Evolutionary conservation across 2,113 vertebrate species (phyloP), one percentile per base, ranked within the genome.

Genomic region (Hucho hucho): DNA sequence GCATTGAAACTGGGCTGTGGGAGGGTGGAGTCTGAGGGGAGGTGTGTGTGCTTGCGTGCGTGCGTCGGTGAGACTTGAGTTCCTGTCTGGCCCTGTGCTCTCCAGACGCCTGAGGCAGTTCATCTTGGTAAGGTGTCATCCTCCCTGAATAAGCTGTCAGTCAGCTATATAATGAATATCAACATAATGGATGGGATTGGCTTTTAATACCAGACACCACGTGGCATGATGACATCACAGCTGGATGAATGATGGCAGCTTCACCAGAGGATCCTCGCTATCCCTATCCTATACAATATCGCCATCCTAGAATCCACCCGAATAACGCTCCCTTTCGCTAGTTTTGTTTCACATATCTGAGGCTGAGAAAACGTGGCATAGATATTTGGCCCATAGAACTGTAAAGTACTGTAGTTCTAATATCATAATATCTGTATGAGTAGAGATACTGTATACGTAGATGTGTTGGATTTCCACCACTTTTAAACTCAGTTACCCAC

Each of bases 131-230:
- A 76, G 13, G 53, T 75, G 53, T 71, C 78, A 75, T 6, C 13
- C 24, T 68, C 53, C 37, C 64, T 4, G 26, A 75, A 80, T 71
- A 28, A 75, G 49, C 70, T 49, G 74, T 74, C 73, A 75, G 28
- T 71, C 69, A 37, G 47, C 22, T 20, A 26, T 25, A 53, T 53
- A 53, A 53, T 53, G 49, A 53, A 53, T 53, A 53, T 53, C 49
- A 53, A 53, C 6, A 75, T 72, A 79, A 64, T 37, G 11, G 64
- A 76, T 25, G 69, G 59, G 29, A 75, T 75, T 53, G 64, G 37
- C 18, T 47, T 80, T 63, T 61, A 73, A 72, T 69, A 49, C 43
- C 18, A 69, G 69, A 56, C n/a, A 24, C 49, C 49, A 53, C 68
- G 70, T 69, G 58, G 43, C 56, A 28, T 20, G 25, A 3, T 18